Conservation (phyloP, 2,888 invertebrate species). For the Leucophenga maculata region DNA sequence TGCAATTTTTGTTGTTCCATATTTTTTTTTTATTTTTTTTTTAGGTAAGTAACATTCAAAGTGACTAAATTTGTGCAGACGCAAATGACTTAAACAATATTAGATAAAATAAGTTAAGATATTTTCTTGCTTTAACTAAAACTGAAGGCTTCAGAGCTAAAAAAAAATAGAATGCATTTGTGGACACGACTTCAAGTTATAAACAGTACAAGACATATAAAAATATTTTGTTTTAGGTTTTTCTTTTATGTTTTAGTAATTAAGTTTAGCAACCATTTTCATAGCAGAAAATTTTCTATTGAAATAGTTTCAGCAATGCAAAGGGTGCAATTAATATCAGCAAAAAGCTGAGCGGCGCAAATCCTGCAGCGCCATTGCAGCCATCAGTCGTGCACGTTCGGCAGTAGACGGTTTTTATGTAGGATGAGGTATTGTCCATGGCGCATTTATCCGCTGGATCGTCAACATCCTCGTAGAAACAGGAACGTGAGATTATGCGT, state of each 20-base stretch:
- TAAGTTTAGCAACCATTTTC: conserved; percentile 41
- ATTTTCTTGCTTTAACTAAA: background rate
- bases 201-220: background rate
- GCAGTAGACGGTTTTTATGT: conserved; percentile 70
- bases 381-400: conserved; percentile 71
- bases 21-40: background rate
- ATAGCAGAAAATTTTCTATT: conserved; percentile 34
- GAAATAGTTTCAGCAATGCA: conserved; percentile 49
- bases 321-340: conserved; percentile 53
- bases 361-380: conserved; percentile 66
- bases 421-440: conserved; percentile 69
- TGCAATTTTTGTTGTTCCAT: too few relatives aligned
- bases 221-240: conserved; percentile 1
- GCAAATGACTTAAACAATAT: conserved; percentile 1
- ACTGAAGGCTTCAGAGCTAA: background rate
- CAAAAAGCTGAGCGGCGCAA: conserved; percentile 53
- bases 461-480: conserved; percentile 70
- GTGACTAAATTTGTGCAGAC: conserved; percentile 22
- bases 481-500: conserved; percentile 70
- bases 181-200: background rate
- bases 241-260: conserved; percentile 36
- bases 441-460: conserved; percentile 69
- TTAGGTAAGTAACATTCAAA: conserved; percentile 18
- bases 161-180: background rate
- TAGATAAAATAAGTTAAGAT: background rate